These are phyloP conservation scores for Rhinella marina DNA, from an alignment of 2,797 vertebrate species.

Conservation along the genomic window DNA sequence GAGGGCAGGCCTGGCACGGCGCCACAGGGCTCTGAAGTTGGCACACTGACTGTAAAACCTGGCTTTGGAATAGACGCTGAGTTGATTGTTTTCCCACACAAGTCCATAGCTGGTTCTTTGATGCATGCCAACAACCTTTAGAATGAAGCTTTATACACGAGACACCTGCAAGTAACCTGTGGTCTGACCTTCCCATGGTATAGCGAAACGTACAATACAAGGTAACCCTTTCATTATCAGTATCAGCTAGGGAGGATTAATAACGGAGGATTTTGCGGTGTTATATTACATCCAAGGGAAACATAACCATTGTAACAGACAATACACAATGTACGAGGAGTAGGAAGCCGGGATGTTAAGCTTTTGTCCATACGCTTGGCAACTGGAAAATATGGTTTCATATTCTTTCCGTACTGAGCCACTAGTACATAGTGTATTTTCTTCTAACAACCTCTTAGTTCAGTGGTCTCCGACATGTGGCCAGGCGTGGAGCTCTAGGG, in stretches of 20 bases:
- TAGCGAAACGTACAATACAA: conserved; percentile 21
- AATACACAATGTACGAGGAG: conserved; percentile 38
- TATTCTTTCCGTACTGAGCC: conserved; percentile 25
- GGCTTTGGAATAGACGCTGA: conserved; percentile 66
- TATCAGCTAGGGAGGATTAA: conserved; percentile 25
- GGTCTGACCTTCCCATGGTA: conserved; percentile 16
- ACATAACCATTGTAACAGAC: conserved; percentile 5
- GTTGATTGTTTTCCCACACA: conserved; percentile 78
- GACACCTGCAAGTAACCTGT: conserved; percentile 66
- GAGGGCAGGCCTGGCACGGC: conserved; percentile 68
- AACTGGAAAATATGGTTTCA: conserved; percentile 24
- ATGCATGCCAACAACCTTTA: conserved; percentile 68
- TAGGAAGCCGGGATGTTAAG: conserved; percentile 19
- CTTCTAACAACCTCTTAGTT: not conserved
- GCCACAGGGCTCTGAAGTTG: conserved; percentile 66
- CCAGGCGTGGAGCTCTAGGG: not conserved
- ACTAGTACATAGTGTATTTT: not conserved
- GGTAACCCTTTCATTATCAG: conserved; percentile 52
- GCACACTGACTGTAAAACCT: conserved; percentile 67
- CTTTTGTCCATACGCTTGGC: conserved; percentile 25
- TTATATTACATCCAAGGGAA: conserved; percentile 35
- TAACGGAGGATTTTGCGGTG: not conserved
- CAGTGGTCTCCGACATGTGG: not conserved
- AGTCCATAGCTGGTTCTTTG: conserved; percentile 67
- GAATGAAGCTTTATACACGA: conserved; percentile 71